Percentiles rank a stretch among this genome's conserved stretches.
Evolutionary conservation across 2,888 invertebrate genomes (phyloP).

Genomic region (Drosophila atroscutellata): DNA sequence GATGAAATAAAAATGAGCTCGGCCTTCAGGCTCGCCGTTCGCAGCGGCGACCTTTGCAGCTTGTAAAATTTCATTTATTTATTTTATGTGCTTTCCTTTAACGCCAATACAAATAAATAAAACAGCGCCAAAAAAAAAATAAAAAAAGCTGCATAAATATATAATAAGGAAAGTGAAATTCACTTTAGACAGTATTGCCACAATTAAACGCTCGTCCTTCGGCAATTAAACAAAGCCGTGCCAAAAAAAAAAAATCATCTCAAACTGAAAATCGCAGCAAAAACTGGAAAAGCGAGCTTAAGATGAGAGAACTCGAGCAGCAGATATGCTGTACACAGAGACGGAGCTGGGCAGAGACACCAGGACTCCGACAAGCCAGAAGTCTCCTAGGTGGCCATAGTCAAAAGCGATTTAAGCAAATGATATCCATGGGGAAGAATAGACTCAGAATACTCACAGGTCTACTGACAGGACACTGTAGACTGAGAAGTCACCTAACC

Average conservation of each 20-base stretch:
- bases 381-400: too few species aligned
- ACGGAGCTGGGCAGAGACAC: too few species aligned
- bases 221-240: slow-evolving; percentile 65
- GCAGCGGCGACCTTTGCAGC: slow-evolving; percentile 60
- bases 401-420: too few species aligned
- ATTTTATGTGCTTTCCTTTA: slow-evolving; percentile 55
- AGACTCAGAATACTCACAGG: too few species aligned
- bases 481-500: too few species aligned
- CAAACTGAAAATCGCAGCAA: slow-evolving; percentile 26
- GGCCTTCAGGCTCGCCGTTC: slow-evolving; percentile 54
- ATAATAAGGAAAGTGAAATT: slow-evolving; percentile 8
- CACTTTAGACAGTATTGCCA: slow-evolving; percentile 62
- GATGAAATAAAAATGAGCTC: slow-evolving; percentile 59
- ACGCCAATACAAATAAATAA: slow-evolving; percentile 58
- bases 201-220: slow-evolving; percentile 75
- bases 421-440: too few species aligned
- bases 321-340: not conserved
- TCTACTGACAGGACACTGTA: too few species aligned
- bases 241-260: slow-evolving; percentile 25
- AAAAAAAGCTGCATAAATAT: not conserved
- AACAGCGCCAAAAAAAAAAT: slow-evolving; percentile 28
- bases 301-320: not conserved
- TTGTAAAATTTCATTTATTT: slow-evolving; percentile 61
- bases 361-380: too few species aligned
- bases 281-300: slow-evolving; percentile 7